Conservation (phyloP, 2,113 vertebrate species). For the Archilochus colubris region DNA sequence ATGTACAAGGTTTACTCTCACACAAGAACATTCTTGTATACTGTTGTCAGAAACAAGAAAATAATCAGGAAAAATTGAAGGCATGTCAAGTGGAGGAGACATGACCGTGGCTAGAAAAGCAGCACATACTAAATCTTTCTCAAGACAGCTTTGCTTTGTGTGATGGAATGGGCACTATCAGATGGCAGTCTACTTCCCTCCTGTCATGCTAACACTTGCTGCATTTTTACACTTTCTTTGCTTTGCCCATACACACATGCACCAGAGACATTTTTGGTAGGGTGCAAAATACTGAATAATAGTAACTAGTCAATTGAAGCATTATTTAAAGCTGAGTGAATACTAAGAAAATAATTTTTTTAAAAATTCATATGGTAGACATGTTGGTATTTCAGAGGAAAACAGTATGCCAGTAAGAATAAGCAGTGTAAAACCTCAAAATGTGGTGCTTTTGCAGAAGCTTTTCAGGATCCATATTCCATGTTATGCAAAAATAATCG, state of each 20-base stretch:
- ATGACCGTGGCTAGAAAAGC: background rate
- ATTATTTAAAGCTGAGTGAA: background rate
- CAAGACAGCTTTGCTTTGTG: conserved; percentile 31
- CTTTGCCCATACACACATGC: background rate
- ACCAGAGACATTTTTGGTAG: background rate
- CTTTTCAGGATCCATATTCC: background rate
- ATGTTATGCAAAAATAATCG: background rate
- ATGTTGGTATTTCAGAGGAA: background rate
- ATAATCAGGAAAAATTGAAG: background rate
- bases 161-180: conserved; percentile 8
- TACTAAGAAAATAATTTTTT: background rate
- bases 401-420: background rate
- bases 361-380: background rate
- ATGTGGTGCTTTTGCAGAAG: background rate
- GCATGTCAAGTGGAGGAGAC: background rate
- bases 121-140: background rate
- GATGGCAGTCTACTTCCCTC: background rate
- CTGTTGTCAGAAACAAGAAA: background rate
- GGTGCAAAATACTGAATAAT: background rate
- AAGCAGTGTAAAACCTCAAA: background rate
- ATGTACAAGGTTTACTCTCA: background rate
- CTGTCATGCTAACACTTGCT: background rate
- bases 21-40: background rate
- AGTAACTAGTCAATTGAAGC: background rate
- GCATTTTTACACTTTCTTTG: background rate